Evolutionary conservation across 1,140 invertebrate genomes (phyloP).

Genomic region (Caenorhabditis remanei): DNA sequence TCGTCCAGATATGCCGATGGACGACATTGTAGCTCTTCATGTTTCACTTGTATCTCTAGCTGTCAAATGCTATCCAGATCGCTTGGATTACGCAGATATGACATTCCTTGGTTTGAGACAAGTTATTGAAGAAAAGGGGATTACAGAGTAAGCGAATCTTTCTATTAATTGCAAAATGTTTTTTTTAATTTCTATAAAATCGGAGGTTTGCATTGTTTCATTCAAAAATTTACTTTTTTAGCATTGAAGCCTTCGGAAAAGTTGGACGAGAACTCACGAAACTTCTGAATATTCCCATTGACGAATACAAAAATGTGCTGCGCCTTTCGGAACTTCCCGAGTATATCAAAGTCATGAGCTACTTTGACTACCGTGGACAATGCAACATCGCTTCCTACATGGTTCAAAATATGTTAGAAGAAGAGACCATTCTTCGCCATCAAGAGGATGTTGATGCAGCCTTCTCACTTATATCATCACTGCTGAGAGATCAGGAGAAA

Average conservation of each 20-base stretch:
- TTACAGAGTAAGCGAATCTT: constrained; percentile 82
- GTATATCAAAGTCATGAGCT: constrained; percentile 79
- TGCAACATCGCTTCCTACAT: constrained; percentile 90
- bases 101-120: constrained; percentile 90
- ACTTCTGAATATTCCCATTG: constrained; percentile 90
- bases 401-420: constrained; percentile 86
- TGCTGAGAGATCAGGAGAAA: constrained; percentile 89
- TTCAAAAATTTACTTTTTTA: background rate
- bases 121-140: constrained; percentile 86
- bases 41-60: constrained; percentile 92
- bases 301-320: constrained; percentile 90
- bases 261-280: constrained; percentile 92
- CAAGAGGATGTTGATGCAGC: constrained; percentile 87
- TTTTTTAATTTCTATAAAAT: too few relatives aligned
- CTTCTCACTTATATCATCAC: constrained; percentile 86
- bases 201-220: too few relatives aligned
- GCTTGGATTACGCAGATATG: constrained; percentile 94
- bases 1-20: constrained; percentile 91
- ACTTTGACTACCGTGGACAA: constrained; percentile 90
- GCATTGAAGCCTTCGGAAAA: constrained; percentile 82
- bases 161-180: background rate
- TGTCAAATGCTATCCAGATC: constrained; percentile 93
- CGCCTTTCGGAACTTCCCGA: constrained; percentile 62
- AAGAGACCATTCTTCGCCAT: constrained; percentile 85
- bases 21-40: constrained; percentile 95